These are phyloP conservation scores for Ptilorrhoa leucosticta DNA, from an alignment of 2,113 vertebrate genomes.

Conservation along the genomic window DNA sequence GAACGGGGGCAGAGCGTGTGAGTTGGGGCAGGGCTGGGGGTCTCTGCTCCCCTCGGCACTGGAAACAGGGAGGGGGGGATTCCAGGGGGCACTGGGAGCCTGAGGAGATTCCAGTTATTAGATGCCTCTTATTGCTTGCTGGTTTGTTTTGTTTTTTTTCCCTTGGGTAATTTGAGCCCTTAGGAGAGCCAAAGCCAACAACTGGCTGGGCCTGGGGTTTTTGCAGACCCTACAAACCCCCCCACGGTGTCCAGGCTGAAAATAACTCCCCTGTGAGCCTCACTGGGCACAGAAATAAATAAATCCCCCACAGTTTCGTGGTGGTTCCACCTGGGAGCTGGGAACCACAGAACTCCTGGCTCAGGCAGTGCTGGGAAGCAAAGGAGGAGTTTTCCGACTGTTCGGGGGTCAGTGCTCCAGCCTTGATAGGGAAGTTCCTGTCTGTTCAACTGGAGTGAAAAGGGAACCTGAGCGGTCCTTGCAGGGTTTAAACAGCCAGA, in stretches of 20 bases:
- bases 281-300: neutral
- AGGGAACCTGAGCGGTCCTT: neutral
- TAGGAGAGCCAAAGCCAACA: neutral
- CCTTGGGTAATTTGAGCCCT: neutral
- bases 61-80: neutral
- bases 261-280: neutral
- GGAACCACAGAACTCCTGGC: neutral
- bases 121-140: neutral
- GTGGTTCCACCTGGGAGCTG: neutral
- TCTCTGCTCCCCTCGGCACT: neutral
- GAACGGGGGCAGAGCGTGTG: conserved; percentile 60
- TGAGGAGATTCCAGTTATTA: neutral
- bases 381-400: neutral
- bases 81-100: neutral
- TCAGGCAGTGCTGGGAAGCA: neutral
- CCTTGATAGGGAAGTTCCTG: neutral
- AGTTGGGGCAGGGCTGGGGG: neutral
- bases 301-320: rapidly evolving
- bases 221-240: neutral
- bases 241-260: rapidly evolving
- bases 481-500: neutral
- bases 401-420: rapidly evolving
- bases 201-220: neutral
- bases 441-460: neutral
- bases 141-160: rapidly evolving